A percentile compares a stretch with the other conserved stretches of the same genome.
phyloP scores from a whole-genome alignment of 2,888 invertebrate genomes.

The Cantharis rufa region DNA sequence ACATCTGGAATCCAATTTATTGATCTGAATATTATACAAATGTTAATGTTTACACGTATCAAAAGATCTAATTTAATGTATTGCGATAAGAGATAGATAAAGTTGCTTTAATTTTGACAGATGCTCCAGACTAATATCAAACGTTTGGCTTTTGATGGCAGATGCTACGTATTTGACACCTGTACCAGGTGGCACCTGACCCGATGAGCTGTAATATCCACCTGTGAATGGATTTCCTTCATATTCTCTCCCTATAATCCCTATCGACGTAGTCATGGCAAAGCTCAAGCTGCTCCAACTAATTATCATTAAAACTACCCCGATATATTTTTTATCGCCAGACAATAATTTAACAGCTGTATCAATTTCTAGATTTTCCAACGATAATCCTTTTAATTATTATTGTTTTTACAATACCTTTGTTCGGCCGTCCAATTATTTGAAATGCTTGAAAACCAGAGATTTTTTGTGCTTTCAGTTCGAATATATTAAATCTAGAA shows the following conservation, averaged over 20 bases:
- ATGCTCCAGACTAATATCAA: constrained; percentile 12
- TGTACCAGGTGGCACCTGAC: constrained; percentile 29
- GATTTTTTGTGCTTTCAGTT: too few species aligned
- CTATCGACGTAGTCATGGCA: constrained; percentile 14
- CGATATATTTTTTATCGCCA: constrained; percentile 8
- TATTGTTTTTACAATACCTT: not conserved
- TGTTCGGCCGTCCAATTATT: not conserved
- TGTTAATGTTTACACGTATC: not conserved
- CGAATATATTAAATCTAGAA: not conserved
- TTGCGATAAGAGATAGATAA: constrained; percentile 19
- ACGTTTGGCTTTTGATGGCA: constrained; percentile 24
- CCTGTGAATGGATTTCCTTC: constrained; percentile 13
- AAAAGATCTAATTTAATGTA: constrained; percentile 9
- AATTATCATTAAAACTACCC: constrained; percentile 4
- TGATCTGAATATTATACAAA: constrained; percentile 1
- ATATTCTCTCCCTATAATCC: constrained; percentile 3
- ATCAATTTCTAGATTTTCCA: not conserved
- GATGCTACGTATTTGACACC: constrained; percentile 17
- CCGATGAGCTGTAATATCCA: constrained; percentile 20
- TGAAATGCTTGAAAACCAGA: not conserved
- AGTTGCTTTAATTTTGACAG: constrained; percentile 25
- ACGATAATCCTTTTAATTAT: not conserved
- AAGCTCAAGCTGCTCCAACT: constrained; percentile 11
- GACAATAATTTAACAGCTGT: constrained; percentile 11
- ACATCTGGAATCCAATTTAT: not conserved